These are phyloP conservation scores for Scortum barcoo DNA, from an alignment of 2,113 vertebrate genomes.

Conservation along the genomic window DNA sequence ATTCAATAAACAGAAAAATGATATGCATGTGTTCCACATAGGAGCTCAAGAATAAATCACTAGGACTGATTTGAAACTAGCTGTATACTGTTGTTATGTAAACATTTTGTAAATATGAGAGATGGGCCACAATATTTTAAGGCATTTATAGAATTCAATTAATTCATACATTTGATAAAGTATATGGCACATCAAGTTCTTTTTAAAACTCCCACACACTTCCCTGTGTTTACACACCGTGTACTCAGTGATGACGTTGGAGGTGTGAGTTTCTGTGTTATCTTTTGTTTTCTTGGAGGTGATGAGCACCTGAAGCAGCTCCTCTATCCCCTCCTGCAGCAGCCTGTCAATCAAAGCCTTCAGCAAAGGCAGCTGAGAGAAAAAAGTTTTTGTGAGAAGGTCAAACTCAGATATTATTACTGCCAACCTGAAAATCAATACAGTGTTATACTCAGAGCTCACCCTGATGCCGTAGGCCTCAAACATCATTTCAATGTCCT, in stretches of 20 bases:
- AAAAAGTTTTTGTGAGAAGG: slow-evolving; percentile 40
- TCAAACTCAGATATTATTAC: background rate
- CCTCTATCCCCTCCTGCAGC: slow-evolving; percentile 85
- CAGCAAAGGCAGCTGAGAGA: slow-evolving; percentile 87
- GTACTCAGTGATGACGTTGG: slow-evolving; percentile 73
- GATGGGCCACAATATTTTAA: background rate
- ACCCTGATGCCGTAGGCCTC: slow-evolving; percentile 91
- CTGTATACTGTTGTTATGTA: background rate
- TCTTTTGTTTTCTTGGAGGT: slow-evolving; percentile 66
- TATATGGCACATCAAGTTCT: background rate
- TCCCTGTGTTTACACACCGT: slow-evolving; percentile 67
- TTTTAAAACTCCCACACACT: background rate
- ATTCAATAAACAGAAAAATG: no score
- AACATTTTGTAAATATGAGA: no score
- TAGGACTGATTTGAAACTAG: background rate
- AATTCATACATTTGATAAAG: background rate
- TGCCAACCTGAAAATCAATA: background rate
- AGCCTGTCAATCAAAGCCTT: slow-evolving; percentile 87
- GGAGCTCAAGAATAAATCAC: no score
- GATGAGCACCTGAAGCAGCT: slow-evolving; percentile 78
- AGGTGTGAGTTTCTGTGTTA: slow-evolving; percentile 73
- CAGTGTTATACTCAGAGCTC: slow-evolving; percentile 26
- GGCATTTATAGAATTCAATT: background rate
- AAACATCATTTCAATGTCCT: slow-evolving; percentile 92
- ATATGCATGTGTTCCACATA: no score